Evolutionary conservation across 2,113 vertebrate species (phyloP).

Genomic region (Nothobranchius furzeri): DNA sequence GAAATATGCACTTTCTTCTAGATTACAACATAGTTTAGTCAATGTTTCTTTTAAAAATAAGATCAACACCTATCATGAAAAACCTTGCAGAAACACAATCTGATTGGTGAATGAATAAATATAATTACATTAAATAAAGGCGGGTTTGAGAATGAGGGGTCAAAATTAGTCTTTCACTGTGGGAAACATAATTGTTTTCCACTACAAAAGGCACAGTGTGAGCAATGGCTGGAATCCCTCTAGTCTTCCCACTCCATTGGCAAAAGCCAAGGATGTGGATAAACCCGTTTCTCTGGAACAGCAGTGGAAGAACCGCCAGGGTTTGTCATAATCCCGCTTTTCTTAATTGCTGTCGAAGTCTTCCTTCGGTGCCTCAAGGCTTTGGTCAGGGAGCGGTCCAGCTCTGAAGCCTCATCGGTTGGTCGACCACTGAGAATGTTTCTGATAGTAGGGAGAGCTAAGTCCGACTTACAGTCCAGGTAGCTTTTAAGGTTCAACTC

Average conservation of each 20-base stretch:
- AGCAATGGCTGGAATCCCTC: conserved; percentile 34
- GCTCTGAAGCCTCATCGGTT: conserved; percentile 66
- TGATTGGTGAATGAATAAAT: conserved; percentile 27
- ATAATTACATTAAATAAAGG: conserved; percentile 27
- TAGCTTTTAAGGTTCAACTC: conserved; percentile 80
- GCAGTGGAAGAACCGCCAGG: conserved; percentile 25
- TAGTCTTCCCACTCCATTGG: conserved; percentile 82
- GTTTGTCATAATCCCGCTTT: conserved; percentile 38
- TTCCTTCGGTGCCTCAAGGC: conserved; percentile 45
- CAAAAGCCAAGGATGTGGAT: conserved; percentile 69
- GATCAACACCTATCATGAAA: too few species aligned
- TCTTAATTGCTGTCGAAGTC: conserved; percentile 34
- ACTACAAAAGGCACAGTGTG: conserved; percentile 36
- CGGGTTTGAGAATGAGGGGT: conserved; percentile 5
- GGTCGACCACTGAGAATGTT: conserved; percentile 65
- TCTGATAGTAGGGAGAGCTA: conserved; percentile 72
- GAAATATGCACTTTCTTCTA: neutral
- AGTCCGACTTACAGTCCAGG: conserved; percentile 77
- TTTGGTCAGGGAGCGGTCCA: conserved; percentile 68
- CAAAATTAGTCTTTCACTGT: conserved; percentile 24
- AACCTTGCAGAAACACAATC: neutral
- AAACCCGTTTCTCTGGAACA: conserved; percentile 43
- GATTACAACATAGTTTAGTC: too few species aligned
- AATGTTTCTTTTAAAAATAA: neutral
- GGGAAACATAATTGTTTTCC: conserved; percentile 6